Conservation (phyloP, 2,797 vertebrate species). For the Rhynchotus rufescens region DNA sequence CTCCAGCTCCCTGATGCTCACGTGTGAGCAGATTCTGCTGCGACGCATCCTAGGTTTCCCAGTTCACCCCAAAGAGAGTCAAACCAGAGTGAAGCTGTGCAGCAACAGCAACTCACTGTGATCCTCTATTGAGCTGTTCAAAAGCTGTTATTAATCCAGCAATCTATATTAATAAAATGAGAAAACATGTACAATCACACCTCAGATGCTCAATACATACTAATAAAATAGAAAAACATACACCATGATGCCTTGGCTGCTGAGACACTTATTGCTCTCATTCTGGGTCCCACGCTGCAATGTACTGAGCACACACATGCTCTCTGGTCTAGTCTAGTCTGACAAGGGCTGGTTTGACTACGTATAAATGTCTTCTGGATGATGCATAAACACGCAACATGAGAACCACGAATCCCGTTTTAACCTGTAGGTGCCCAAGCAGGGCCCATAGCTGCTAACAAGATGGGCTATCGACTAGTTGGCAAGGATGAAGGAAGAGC, state of each 20-base stretch:
- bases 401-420: not conserved
- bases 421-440: not conserved
- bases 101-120: not conserved
- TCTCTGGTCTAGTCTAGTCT: not conserved
- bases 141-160: not conserved
- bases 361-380: not conserved
- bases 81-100: not conserved
- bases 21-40: not conserved
- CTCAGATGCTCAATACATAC: no score
- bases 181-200: not conserved
- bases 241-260: not conserved
- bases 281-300: rapidly evolving
- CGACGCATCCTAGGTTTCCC: not conserved
- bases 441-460: not conserved
- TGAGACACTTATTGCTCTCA: not conserved
- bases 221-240: not conserved
- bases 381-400: not conserved
- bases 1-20: no score
- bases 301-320: rapidly evolving
- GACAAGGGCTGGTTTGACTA: not conserved
- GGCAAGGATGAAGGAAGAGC: not conserved
- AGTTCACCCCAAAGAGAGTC: not conserved
- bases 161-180: not conserved
- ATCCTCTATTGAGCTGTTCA: not conserved
- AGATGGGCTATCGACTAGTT: not conserved